Evolutionary conservation across 2,888 invertebrate species (phyloP).

Genomic region (Eucera pruinosa): DNA sequence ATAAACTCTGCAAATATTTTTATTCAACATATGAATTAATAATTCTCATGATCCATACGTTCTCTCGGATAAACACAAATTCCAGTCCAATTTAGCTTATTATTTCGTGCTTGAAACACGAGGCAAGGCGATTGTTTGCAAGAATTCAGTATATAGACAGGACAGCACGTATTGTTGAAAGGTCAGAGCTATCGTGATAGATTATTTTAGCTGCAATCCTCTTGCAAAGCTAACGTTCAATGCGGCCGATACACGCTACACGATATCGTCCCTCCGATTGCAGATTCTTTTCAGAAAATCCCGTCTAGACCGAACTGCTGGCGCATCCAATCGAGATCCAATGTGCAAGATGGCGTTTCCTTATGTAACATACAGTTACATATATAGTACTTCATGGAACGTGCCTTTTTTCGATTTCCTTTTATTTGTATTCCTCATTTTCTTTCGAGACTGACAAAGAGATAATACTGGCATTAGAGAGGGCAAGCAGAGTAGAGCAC

Average conservation of each 20-base stretch:
- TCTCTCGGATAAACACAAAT: not conserved
- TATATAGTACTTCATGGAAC: slow-evolving; percentile 30
- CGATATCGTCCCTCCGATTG: slow-evolving; percentile 55
- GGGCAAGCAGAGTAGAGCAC: slow-evolving; percentile 49
- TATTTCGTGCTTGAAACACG: not conserved
- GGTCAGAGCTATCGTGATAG: slow-evolving; percentile 44
- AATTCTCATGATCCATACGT: not conserved
- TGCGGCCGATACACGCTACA: slow-evolving; percentile 44
- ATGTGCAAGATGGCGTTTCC: slow-evolving; percentile 65
- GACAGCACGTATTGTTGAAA: slow-evolving; percentile 32
- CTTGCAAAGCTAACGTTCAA: slow-evolving; percentile 38
- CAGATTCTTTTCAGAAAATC: slow-evolving; percentile 58
- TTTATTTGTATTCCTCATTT: slow-evolving; percentile 23
- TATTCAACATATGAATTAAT: too few species aligned
- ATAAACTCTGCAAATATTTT: too few species aligned
- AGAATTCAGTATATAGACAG: slow-evolving; percentile 4
- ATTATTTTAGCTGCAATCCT: slow-evolving; percentile 57
- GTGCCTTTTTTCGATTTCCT: slow-evolving; percentile 38
- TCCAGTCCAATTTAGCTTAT: not conserved
- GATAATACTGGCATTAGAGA: slow-evolving; percentile 41
- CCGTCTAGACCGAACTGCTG: slow-evolving; percentile 50
- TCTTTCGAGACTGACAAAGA: slow-evolving; percentile 7
- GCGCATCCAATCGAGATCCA: slow-evolving; percentile 64
- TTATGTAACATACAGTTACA: slow-evolving; percentile 53
- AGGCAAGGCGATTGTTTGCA: not conserved